Percentiles rank a stretch among this genome's conserved stretches.
Conservation (phyloP, 2,888 invertebrate species). For the Orchestes rusci region DNA sequence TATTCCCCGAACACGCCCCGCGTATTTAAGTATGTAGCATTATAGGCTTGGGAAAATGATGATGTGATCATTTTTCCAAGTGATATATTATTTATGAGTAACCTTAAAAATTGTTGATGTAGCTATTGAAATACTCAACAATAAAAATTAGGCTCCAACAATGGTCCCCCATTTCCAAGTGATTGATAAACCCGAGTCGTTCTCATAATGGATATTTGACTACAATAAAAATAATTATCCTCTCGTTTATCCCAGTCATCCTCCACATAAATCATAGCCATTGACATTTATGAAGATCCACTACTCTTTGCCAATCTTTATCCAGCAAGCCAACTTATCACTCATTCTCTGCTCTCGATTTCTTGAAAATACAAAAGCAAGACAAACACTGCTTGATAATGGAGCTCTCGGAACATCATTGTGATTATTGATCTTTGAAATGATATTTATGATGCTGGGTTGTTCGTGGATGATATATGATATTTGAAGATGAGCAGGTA, state of each 20-base stretch:
- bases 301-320: slow-evolving; percentile 25
- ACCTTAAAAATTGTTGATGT: too few species aligned
- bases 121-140: too few species aligned
- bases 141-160: not conserved
- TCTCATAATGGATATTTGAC: slow-evolving; percentile 24
- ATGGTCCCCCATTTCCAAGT: not conserved
- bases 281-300: slow-evolving; percentile 26
- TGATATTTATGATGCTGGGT: too few species aligned
- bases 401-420: too few species aligned
- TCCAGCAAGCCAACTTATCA: slow-evolving; percentile 23
- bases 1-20: too few species aligned
- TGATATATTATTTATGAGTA: too few species aligned
- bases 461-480: too few species aligned
- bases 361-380: slow-evolving; percentile 21
- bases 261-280: slow-evolving; percentile 23
- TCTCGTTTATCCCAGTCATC: slow-evolving; percentile 26
- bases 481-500: too few species aligned
- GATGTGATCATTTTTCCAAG: too few species aligned
- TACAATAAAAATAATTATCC: slow-evolving; percentile 25
- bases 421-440: too few species aligned
- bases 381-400: slow-evolving; percentile 21
- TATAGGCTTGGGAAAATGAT: too few species aligned
- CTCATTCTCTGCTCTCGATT: slow-evolving; percentile 21
- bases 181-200: slow-evolving; percentile 20
- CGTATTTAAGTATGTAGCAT: too few species aligned